These are phyloP conservation scores for Lasioglossum calceatum DNA, from an alignment of 2,888 invertebrate genomes.

Conservation along the genomic window DNA sequence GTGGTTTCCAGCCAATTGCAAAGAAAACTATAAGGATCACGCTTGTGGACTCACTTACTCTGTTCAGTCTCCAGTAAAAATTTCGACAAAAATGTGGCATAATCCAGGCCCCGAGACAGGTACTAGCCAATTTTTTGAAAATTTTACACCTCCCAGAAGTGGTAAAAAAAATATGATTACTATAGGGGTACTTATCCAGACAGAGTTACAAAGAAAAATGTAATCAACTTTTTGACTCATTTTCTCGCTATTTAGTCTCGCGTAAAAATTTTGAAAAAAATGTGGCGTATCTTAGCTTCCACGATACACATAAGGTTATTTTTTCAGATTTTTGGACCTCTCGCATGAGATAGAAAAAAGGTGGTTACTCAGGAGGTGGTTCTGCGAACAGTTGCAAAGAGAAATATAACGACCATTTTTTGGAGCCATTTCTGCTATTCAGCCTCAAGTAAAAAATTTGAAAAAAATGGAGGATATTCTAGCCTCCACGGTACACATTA, in stretches of 20 bases:
- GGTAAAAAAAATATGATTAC: neutral
- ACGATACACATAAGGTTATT: accelerated
- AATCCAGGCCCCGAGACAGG: neutral
- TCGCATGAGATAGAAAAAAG: neutral
- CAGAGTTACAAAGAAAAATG: neutral
- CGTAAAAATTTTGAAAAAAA: neutral
- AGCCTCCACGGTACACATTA: accelerated
- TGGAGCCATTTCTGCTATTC: neutral
- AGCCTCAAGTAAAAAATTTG: neutral
- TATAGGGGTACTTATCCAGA: neutral
- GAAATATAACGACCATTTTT: neutral
- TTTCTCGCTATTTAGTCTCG: neutral
- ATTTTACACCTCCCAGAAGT: neutral
- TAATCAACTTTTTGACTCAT: neutral
- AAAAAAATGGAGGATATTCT: neutral
- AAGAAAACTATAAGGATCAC: too few relatives aligned
- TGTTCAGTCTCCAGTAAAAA: neutral
- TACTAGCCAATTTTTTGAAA: neutral
- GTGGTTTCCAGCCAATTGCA: too few relatives aligned
- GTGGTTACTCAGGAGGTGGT: accelerated
- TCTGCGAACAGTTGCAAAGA: neutral
- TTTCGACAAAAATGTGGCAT: neutral
- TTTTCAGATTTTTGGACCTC: neutral
- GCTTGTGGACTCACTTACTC: too few relatives aligned
- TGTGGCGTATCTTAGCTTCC: neutral